A percentile compares a stretch with the other conserved stretches of the same genome.
Evolutionary conservation across 64 coral and sea anemone genomes (phyloP).

Genomic region (Stylophora pistillata): DNA sequence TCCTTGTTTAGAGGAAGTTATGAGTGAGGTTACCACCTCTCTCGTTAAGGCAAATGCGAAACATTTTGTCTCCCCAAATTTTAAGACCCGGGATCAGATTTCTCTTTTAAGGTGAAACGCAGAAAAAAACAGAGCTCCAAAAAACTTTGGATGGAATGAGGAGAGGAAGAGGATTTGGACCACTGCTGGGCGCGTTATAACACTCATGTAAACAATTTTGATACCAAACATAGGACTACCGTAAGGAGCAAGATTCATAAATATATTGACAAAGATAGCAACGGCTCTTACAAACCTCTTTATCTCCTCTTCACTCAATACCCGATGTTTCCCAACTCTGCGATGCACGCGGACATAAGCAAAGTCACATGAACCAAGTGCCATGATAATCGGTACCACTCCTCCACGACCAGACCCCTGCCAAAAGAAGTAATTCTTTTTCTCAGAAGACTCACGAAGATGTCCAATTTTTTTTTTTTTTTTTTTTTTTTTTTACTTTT

Average conservation of each 20-base stretch:
- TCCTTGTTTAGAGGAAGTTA: background rate
- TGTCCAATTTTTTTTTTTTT: too few relatives aligned
- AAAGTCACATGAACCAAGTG: slow-evolving; percentile 66
- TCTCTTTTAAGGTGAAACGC: too few relatives aligned
- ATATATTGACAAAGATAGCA: background rate
- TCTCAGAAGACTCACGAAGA: too few relatives aligned
- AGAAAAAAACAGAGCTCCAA: too few relatives aligned
- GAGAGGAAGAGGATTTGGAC: too few relatives aligned
- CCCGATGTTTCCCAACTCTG: slow-evolving; percentile 48
- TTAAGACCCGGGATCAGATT: too few relatives aligned
- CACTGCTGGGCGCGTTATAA: too few relatives aligned
- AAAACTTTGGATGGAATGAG: too few relatives aligned
- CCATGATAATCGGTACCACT: slow-evolving; percentile 66
- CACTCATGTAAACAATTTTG: too few relatives aligned
- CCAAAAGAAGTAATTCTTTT: background rate
- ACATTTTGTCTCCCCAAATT: too few relatives aligned
- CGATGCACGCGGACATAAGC: slow-evolving; percentile 66
- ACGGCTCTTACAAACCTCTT: slow-evolving; percentile 9
- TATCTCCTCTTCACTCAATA: slow-evolving; percentile 50
- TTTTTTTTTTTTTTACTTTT: too few relatives aligned
- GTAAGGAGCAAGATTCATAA: background rate
- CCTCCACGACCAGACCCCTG: slow-evolving; percentile 37
- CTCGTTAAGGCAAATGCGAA: background rate
- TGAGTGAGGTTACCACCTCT: background rate
- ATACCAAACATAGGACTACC: background rate